A percentile compares a stretch with the other conserved stretches of the same genome.
Evolutionary conservation across 2,888 invertebrate genomes (phyloP).

Genomic region (Lypha dubia): DNA sequence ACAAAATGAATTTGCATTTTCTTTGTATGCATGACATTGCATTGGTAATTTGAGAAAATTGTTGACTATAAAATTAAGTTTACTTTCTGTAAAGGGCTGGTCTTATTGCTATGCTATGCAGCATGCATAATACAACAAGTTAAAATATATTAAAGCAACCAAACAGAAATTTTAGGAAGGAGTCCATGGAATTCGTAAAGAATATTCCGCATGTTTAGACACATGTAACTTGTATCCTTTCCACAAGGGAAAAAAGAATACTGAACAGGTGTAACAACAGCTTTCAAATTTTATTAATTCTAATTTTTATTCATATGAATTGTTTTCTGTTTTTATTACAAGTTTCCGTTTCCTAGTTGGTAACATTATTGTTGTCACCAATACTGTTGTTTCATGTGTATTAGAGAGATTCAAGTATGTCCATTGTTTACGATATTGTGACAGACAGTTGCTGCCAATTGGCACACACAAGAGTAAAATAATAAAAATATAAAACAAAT

Average conservation of each 20-base stretch:
- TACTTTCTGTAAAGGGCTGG: conserved; percentile 32
- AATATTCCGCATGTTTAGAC: not conserved
- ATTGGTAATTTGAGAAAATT: conserved; percentile 59
- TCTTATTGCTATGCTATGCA: not conserved
- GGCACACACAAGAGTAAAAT: conserved; percentile 43
- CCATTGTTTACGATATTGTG: conserved; percentile 62
- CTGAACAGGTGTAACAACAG: not conserved
- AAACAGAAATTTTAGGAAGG: conserved; percentile 9
- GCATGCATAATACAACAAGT: conserved; percentile 12
- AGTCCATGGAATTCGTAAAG: not conserved
- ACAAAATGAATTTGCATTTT: conserved; percentile 59
- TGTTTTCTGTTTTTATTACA: no score
- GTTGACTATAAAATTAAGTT: conserved; percentile 33
- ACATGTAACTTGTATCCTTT: not conserved
- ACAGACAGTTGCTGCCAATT: conserved; percentile 68
- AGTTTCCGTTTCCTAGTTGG: conserved; percentile 47
- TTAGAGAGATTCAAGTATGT: conserved; percentile 30
- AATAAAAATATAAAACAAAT: conserved; percentile 24
- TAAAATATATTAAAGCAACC: not conserved
- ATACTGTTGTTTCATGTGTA: not conserved
- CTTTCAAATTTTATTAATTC: not conserved
- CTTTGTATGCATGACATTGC: conserved; percentile 54
- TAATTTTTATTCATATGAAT: conserved; percentile 15
- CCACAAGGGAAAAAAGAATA: not conserved
- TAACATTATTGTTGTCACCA: not conserved